phyloP scores from a whole-genome alignment of 2,888 invertebrate genomes.

The Drosophila silvestris region DNA sequence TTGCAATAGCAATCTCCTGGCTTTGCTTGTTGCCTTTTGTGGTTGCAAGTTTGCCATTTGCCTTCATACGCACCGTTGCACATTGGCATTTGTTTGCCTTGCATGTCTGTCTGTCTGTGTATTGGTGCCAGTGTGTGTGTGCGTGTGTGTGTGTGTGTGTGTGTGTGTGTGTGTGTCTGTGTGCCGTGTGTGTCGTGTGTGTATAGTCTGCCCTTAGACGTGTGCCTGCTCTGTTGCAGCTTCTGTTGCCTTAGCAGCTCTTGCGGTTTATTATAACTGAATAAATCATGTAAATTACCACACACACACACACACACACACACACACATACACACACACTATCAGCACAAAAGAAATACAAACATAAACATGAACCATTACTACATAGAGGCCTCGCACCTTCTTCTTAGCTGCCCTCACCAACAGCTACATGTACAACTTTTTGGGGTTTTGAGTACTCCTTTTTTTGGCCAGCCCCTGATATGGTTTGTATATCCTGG shows the following conservation, averaged over 20 bases:
- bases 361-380: constrained; percentile 26
- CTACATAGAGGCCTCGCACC: constrained; percentile 1
- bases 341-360: constrained; percentile 8
- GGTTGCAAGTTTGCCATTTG: constrained; percentile 70
- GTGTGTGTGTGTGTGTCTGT: not conserved
- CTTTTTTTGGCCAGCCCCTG: constrained; percentile 28
- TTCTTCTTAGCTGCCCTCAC: constrained; percentile 11
- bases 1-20: constrained; percentile 21
- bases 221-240: constrained; percentile 33
- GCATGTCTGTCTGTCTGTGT: constrained; percentile 9
- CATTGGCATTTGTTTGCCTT: constrained; percentile 66
- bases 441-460: constrained; percentile 48
- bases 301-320: constrained; percentile 3
- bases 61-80: constrained; percentile 72
- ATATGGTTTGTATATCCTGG: constrained; percentile 23
- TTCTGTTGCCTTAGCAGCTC: constrained; percentile 65
- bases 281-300: constrained; percentile 75
- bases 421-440: constrained; percentile 49
- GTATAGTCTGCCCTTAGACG: constrained; percentile 22
- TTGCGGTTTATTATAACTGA: constrained; percentile 79
- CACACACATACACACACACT: not conserved
- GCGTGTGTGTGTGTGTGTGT: not conserved
- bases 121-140: constrained; percentile 12
- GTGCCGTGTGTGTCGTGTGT: constrained; percentile 9
- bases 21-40: constrained; percentile 52